phyloP scores from a whole-genome alignment of 2,113 vertebrate species.

The Oceanodroma tethys region DNA sequence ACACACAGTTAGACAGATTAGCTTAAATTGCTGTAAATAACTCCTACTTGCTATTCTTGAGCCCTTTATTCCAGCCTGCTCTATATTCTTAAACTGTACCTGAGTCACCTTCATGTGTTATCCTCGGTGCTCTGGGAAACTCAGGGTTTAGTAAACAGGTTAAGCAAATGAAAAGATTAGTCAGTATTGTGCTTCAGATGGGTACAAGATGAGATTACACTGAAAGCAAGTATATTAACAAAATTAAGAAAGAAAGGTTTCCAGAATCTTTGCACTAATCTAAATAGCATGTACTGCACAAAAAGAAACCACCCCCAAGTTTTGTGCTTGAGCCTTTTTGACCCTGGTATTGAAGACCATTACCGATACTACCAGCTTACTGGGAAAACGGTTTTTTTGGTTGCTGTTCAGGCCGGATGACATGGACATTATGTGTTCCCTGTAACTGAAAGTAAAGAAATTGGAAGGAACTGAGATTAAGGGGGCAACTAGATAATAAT shows the following conservation, averaged over 20 bases:
- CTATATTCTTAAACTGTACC: slow-evolving; percentile 29
- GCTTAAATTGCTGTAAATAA: slow-evolving; percentile 44
- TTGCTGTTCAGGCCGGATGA: background rate
- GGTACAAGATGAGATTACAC: background rate
- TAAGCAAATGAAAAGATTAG: slow-evolving; percentile 33
- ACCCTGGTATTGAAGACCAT: background rate
- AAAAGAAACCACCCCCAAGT: background rate
- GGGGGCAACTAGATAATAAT: background rate
- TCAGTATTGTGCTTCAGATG: slow-evolving; percentile 12
- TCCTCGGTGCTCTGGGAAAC: background rate
- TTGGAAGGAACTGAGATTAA: background rate
- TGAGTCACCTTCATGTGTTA: slow-evolving; percentile 47
- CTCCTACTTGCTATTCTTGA: background rate
- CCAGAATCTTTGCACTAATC: background rate
- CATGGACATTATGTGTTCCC: background rate
- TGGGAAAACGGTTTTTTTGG: background rate
- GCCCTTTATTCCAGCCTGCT: slow-evolving; percentile 28
- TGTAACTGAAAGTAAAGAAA: background rate
- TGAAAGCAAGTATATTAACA: background rate
- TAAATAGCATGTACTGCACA: background rate
- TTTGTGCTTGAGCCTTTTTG: background rate
- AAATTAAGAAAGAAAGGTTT: background rate
- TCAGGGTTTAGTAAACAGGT: slow-evolving; percentile 11
- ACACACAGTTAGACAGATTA: background rate
- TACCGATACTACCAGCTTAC: background rate